Evolutionary conservation across 2,113 vertebrate species (phyloP), one percentile per base, ranked within the genome.

Genomic region (Delphinapterus leucas): DNA sequence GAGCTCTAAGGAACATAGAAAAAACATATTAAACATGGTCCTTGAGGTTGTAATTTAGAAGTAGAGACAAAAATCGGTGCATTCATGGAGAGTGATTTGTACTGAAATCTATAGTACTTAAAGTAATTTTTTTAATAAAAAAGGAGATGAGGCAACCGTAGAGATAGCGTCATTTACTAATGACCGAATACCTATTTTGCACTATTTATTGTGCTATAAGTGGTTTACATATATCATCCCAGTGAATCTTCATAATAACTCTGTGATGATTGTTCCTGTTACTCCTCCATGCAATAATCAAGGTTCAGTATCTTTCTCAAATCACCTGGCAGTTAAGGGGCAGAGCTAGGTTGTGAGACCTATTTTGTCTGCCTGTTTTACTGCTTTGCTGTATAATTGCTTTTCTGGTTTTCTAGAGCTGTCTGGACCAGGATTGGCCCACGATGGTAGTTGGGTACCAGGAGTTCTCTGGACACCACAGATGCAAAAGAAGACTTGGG

Each of bases 21-120:
- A 82, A 76, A 76, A 31, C 38, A 5, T 28, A 47, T 38, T 82
- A 90, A 90, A n/a, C 17, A 23, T 49, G 10, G 23, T 74, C 33
- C 53, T 95, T 93, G 53, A 81, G 26, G 33, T 82, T 91, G 23
- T 80, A 68, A 82, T 71, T 93, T 86, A 71, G 73, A 82, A 90
- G 13, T 47, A 84, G 55, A 91, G 61, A n/a, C 49, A 60, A 87
- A 90, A 71, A 70, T 53, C 26, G 67, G 6, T 80, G 17, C 31
- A 28, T 70, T 92, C 60, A 33, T 49, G 67, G n/a, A 77, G n/a
- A 82, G 53, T 93, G 80, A 47, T 60, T 55, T 53, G 53, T 63
- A 44, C 14, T 92, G 79, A 85, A 31, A 38, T 81, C 61, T 36
- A 1, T n/a, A 33, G 70, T 77, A 55, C 18, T 47, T 74, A 41